Evolutionary conservation across 2,113 vertebrate genomes (phyloP), one percentile per base, ranked within the genome.

Genomic region (Asarcornis scutulata): DNA sequence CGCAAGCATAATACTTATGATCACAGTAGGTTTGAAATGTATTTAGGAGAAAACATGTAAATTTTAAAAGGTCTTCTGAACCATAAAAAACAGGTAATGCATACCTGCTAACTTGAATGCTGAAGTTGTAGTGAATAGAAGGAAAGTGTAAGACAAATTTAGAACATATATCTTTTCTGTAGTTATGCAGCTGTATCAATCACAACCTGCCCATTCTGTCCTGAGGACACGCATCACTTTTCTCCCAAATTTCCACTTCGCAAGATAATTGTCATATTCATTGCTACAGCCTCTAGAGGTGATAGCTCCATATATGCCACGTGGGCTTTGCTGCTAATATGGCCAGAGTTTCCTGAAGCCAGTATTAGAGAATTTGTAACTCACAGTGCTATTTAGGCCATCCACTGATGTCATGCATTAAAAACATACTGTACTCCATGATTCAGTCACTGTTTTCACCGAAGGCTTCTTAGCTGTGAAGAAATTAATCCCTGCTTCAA

Each of bases 371-470:
- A 38, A 68, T 50, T 58, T 75, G 58, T 20, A 40, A 9, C 53
- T 55, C 44, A 4, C 38, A 6, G 64, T 3, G 50, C 36, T 14
- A 2, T 4, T 60, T 1, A 38, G 36, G 72, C 56, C 46, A 17
- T 1, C 38, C 32, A 15, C 64, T 22, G 13, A 13, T 9, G 18
- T 5, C 7, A 27, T 0, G 17, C 60, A 18, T 6, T 11, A 22
- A 22, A 63, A 72, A 10, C 53, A 52, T 0, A 7, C 31, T 8
- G 14, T 3, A 7, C 17, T 10, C 52, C 9, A 1, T 0, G 25
- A 29, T 9, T 18, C 7, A 26, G 29, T 29, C 40, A 22, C 46
- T 0, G 1, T 38, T 62, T 25, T 21, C 18, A 38, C 29, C 11
- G 2, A 56, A 53, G 48, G 6, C 13, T 12, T 8, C 62, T 62